Percentiles rank a stretch among this genome's conserved stretches.
Evolutionary conservation across 1,140 invertebrate genomes (phyloP).

Genomic region (Limonius californicus): DNA sequence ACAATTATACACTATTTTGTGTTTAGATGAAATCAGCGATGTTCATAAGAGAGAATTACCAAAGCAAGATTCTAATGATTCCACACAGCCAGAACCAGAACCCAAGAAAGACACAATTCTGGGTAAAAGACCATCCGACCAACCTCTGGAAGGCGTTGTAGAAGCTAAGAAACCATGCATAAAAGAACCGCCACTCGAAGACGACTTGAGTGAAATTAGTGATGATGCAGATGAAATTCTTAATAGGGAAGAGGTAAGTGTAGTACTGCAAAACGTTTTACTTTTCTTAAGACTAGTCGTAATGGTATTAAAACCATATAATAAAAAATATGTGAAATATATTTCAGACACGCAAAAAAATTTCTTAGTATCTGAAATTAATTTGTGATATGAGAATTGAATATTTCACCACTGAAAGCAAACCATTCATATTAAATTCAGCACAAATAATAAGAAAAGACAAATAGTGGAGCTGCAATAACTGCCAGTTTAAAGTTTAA

Average conservation of each 20-base stretch:
- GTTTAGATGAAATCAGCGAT: not conserved
- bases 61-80: conserved; percentile 5
- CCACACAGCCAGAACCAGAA: conserved; percentile 10
- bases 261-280: not conserved
- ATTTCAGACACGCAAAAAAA: too few relatives aligned
- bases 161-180: conserved; percentile 53
- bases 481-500: too few relatives aligned
- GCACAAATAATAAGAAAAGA: too few relatives aligned
- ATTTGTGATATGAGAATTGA: too few relatives aligned
- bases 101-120: conserved; percentile 19
- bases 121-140: conserved; percentile 42
- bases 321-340: too few relatives aligned
- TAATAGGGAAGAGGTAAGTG: conserved; percentile 67
- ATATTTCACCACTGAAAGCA: too few relatives aligned
- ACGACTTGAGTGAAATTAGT: conserved; percentile 81
- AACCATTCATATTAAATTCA: too few relatives aligned
- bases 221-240: conserved; percentile 83
- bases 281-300: too few relatives aligned
- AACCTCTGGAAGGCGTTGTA: conserved; percentile 41
- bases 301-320: too few relatives aligned
- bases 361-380: too few relatives aligned
- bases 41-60: not conserved
- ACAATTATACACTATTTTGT: not conserved
- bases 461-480: too few relatives aligned
- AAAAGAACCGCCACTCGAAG: conserved; percentile 56